Percentiles rank a stretch among this genome's conserved stretches.
phyloP scores from a whole-genome alignment of 2,888 invertebrate species.

The Neocrepidodera transversa region DNA sequence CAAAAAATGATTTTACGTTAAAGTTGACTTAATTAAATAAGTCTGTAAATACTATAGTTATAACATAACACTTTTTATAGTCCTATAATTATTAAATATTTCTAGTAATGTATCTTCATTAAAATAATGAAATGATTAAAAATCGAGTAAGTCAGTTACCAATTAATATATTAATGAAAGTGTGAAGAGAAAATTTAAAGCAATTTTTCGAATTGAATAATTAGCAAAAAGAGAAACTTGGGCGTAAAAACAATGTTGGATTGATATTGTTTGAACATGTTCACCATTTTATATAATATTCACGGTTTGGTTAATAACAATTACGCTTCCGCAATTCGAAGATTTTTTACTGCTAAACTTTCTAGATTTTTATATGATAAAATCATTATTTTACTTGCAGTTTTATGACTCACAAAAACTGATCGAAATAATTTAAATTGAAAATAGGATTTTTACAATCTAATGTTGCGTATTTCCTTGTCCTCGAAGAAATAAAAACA shows the following conservation, averaged over 20 bases:
- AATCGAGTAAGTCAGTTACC: conserved; percentile 7
- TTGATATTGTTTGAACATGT: conserved; percentile 41
- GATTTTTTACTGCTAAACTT: conserved; percentile 36
- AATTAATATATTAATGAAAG: conserved; percentile 49
- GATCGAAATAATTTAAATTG: conserved; percentile 4
- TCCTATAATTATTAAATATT: no score
- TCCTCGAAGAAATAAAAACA: no score
- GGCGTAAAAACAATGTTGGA: conserved; percentile 35
- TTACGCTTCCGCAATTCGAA: conserved; percentile 38
- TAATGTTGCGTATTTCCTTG: not conserved
- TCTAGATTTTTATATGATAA: conserved; percentile 41
- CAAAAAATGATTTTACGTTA: no score
- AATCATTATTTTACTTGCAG: conserved; percentile 42
- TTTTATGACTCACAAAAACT: conserved; percentile 38
- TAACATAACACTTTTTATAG: no score
- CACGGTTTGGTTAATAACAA: conserved; percentile 37
- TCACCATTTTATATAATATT: conserved; percentile 49
- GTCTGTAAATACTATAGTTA: no score
- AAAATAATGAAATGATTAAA: conserved; percentile 11
- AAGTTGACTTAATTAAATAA: no score
- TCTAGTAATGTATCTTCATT: conserved; percentile 18
- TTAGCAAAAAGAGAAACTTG: conserved; percentile 50
- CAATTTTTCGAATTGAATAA: conserved; percentile 39
- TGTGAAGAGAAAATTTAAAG: conserved; percentile 49
- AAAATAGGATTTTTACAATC: not conserved